Evolutionary conservation across 2,113 vertebrate genomes (phyloP), one percentile per base, ranked within the genome.

Genomic region (Furnarius figulus): DNA sequence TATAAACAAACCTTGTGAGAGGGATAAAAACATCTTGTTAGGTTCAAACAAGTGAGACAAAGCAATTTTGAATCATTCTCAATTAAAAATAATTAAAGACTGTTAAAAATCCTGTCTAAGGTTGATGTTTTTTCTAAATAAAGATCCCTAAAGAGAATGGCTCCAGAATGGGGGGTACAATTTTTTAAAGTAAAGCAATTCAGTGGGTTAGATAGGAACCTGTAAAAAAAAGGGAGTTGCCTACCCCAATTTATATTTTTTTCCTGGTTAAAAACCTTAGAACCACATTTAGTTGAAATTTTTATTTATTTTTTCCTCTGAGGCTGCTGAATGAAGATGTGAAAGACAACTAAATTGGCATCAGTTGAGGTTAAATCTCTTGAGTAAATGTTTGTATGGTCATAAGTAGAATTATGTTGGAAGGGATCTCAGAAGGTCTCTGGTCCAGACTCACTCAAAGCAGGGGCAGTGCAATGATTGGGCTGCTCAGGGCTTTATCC

Each of bases 1-100:
- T 28, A 58, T 71, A 86, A 95, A 74, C 30, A 90, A 67, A 88
- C 2, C 53, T 50, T 52, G 33, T 56, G 47, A 94, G 30, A 80
- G n/a, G n/a, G 8, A 42, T 80, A 39, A 92, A 88, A 30, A 33
- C 25, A 25, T 76, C 75, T 88, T 83, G 25, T 74, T 93, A 80
- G 10, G 42, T 55, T 10, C n/a, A 94, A 94, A 88, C 37, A 83
- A 93, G 80, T 66, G 23, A 90, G 85, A 86, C 12, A 77, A 93
- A 90, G 35, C 24, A 73, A 79, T 71, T 95, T 88, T 50, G 65
- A 90, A 85, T 88, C 2, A 90, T 91, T 93, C 33, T 50, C 39
- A 84, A 88, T 88, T 89, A 93, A 91, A 90, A 90, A 70, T 86
- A 93, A 96, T 94, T 90, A 90, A 92, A 89, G 56, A 6, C 33